These are phyloP conservation scores for Yponomeuta evonymella DNA, from an alignment of 2,888 invertebrate genomes.

Conservation along the genomic window DNA sequence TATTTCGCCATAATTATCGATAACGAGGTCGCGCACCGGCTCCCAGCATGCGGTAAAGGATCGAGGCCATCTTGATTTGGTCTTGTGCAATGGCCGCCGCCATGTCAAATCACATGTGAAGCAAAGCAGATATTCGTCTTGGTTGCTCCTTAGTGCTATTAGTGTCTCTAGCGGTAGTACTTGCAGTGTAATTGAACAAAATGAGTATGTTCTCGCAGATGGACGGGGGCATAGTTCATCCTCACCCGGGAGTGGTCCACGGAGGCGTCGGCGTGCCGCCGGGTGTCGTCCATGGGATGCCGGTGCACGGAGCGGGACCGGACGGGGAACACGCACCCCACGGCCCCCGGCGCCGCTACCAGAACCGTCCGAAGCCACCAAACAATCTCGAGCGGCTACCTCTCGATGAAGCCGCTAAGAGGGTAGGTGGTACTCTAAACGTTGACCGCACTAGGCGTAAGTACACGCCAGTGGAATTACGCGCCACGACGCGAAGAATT, in stretches of 20 bases:
- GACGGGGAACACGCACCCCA: constrained; percentile 62
- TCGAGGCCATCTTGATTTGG: constrained; percentile 43
- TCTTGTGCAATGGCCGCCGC: constrained; percentile 40
- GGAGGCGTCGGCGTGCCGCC: constrained; percentile 45
- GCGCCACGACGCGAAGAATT: too few species aligned
- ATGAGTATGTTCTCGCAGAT: constrained; percentile 38
- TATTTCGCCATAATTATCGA: too few species aligned
- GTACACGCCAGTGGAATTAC: too few species aligned
- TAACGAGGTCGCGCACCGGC: background rate
- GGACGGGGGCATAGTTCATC: constrained; percentile 61
- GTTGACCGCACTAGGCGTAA: too few species aligned
- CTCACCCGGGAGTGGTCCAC: constrained; percentile 55
- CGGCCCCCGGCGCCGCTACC: constrained; percentile 56
- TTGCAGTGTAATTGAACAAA: background rate
- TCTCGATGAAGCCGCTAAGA: constrained; percentile 82
- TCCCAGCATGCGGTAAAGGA: constrained; percentile 1
- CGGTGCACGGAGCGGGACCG: constrained; percentile 60
- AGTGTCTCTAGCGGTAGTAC: background rate
- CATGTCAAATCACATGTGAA: constrained; percentile 31
- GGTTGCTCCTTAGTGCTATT: too few species aligned
- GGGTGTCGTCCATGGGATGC: constrained; percentile 57
- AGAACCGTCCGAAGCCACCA: constrained; percentile 59
- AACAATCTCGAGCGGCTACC: constrained; percentile 76
- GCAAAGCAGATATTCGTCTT: background rate
- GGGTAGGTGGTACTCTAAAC: constrained; percentile 52